Conservation (phyloP, 2,113 vertebrate genomes). For the Bombycilla garrulus region DNA sequence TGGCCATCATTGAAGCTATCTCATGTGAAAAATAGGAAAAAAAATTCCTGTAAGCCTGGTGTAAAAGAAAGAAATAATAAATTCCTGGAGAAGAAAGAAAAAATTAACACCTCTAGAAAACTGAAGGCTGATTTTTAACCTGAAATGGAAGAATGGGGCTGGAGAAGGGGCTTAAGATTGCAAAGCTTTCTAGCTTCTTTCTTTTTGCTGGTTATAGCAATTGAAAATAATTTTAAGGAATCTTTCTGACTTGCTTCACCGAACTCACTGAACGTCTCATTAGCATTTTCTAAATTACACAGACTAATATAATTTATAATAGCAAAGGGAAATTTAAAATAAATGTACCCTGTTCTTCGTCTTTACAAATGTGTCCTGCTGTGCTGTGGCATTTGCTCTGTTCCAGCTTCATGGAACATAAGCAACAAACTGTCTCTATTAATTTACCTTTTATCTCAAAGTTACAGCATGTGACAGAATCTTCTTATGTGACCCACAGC, state of each 20-base stretch:
- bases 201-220: background rate
- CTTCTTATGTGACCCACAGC: background rate
- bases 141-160: background rate
- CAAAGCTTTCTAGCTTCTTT: background rate
- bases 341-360: background rate
- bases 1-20: background rate
- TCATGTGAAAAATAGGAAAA: background rate
- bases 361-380: background rate
- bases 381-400: background rate
- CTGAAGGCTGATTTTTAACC: background rate
- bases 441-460: background rate
- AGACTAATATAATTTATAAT: background rate
- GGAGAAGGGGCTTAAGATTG: background rate
- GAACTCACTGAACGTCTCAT: background rate
- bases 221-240: background rate
- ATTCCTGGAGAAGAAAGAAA: background rate
- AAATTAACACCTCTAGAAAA: background rate
- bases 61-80: background rate
- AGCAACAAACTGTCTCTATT: background rate
- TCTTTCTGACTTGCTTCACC: background rate
- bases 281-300: background rate
- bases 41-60: background rate
- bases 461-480: background rate
- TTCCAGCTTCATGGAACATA: background rate
- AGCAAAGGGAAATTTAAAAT: background rate